Evolutionary conservation across 35 echinoderm and acorn worm species (phyloP).

Genomic region (Amphiura filiformis): DNA sequence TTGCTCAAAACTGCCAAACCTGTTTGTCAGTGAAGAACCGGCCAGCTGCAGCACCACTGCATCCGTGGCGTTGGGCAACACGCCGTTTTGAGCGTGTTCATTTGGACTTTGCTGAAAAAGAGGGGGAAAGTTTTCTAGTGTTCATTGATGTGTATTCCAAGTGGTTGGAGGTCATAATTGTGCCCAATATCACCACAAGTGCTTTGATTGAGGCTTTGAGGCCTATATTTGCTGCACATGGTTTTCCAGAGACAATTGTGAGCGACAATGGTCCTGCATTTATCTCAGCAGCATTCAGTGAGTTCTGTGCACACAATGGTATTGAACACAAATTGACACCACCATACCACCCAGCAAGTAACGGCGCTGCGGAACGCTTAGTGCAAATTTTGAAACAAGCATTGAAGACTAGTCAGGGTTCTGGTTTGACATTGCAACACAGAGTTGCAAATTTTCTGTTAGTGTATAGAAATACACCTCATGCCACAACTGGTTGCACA

Average conservation of each 20-base stretch:
- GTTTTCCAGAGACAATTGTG: slow-evolving; percentile 54
- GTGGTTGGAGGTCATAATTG: slow-evolving; percentile 46
- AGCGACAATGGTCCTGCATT: slow-evolving; percentile 79
- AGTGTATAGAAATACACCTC: not conserved
- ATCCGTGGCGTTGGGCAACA: slow-evolving; percentile 35
- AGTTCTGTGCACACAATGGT: slow-evolving; percentile 45
- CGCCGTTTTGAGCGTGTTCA: slow-evolving; percentile 47
- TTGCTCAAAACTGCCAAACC: slow-evolving; percentile 28
- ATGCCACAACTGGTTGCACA: not conserved
- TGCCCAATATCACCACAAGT: slow-evolving; percentile 38
- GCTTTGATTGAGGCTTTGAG: slow-evolving; percentile 40
- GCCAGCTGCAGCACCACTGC: slow-evolving; percentile 39
- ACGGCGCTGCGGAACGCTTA: slow-evolving; percentile 28
- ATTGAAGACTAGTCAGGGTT: slow-evolving; percentile 5
- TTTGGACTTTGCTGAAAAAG: slow-evolving; percentile 48
- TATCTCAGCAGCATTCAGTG: slow-evolving; percentile 37
- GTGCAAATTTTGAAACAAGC: slow-evolving; percentile 34
- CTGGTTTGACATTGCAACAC: not conserved
- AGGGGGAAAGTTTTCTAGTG: slow-evolving; percentile 40
- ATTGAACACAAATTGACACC: slow-evolving; percentile 35
- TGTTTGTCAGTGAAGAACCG: slow-evolving; percentile 34
- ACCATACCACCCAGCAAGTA: slow-evolving; percentile 57
- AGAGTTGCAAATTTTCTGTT: not conserved
- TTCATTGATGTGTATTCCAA: slow-evolving; percentile 53
- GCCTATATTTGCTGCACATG: slow-evolving; percentile 50